phyloP scores from a whole-genome alignment of 2,113 vertebrate genomes.

The Leucosticte australis region DNA sequence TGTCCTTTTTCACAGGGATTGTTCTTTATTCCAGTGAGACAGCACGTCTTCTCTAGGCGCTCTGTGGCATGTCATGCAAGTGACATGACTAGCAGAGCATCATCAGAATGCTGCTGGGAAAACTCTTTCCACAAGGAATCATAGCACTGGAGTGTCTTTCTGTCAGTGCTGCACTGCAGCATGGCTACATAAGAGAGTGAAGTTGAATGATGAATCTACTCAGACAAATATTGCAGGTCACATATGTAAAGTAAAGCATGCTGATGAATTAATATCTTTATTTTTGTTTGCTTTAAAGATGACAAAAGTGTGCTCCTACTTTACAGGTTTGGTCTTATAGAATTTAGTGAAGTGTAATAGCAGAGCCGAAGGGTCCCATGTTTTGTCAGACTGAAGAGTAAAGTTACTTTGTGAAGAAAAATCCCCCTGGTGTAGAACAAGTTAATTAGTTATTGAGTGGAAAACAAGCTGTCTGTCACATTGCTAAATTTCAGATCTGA shows the following conservation, averaged over 20 bases:
- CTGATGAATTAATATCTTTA: background rate
- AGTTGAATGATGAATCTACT: background rate
- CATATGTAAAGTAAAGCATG: background rate
- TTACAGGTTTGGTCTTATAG: background rate
- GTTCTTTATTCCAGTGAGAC: background rate
- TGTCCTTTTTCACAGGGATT: background rate
- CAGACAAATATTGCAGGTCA: background rate
- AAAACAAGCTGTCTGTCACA: conserved; percentile 2
- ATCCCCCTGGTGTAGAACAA: background rate
- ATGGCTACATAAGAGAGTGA: background rate
- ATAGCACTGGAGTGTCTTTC: background rate
- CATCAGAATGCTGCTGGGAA: background rate
- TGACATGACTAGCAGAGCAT: background rate
- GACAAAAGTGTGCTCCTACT: background rate
- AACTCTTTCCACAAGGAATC: background rate
- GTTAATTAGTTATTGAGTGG: background rate
- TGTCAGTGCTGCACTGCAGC: background rate
- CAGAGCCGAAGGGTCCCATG: background rate
- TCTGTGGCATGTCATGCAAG: background rate
- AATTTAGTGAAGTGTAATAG: background rate
- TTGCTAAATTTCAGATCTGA: background rate
- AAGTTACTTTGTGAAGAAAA: background rate
- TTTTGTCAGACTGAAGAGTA: background rate
- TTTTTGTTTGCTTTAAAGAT: background rate
- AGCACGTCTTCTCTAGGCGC: background rate